Base-by-base conservation (phyloP, 1,140 invertebrate genomes). In the Odontomachus brunneus region DNA sequence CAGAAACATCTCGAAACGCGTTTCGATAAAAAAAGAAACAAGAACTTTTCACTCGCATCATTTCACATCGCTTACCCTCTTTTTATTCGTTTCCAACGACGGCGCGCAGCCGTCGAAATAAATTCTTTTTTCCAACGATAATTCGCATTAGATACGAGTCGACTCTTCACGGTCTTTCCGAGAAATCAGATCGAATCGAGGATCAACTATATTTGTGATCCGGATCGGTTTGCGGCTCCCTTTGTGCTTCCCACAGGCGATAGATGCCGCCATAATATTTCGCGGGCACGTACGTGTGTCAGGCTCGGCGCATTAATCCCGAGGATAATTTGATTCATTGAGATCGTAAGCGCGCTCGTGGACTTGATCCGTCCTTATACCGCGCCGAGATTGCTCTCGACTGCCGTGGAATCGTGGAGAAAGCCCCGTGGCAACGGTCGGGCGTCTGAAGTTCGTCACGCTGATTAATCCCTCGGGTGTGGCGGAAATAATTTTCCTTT, bases 261-360 rank as follows among this genome's bases (percentile, higher is more conserved):
- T 55, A 51, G 38, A 83, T 83, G 38, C 24, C 72, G 59, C 53
- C 53, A 63, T 87, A 84, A 87, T 85, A 84, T 87, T 87, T 84
- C 85, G 44, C 44, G 73, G 66, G 33, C 73, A 87, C 73, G 67
- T 76, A 85, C 53, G 49, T 82, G 22, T 49, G 29, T 72, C 49
- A 67, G 82, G 65, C 53, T 49, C 44, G 44, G 17, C 24, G 81
- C 86, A 87, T 86, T 84, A 83, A 82, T 88, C 72, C 75, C 63
- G 17, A 38, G 75, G 82, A 88, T 88, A 87, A 87, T 88, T 88
- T 83, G 85, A 88, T 88, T 87, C 75, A 51, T 48, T 65, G 33
- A 29, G 48, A 84, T 82, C 85, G 65, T 72, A 49, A 72, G 53
- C 44, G 33, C 9, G 60, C 57, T 55, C 65, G 86, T 84, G 44